Base-by-base conservation (phyloP, 2,888 invertebrate species). In the Leptura quadrifasciata region DNA sequence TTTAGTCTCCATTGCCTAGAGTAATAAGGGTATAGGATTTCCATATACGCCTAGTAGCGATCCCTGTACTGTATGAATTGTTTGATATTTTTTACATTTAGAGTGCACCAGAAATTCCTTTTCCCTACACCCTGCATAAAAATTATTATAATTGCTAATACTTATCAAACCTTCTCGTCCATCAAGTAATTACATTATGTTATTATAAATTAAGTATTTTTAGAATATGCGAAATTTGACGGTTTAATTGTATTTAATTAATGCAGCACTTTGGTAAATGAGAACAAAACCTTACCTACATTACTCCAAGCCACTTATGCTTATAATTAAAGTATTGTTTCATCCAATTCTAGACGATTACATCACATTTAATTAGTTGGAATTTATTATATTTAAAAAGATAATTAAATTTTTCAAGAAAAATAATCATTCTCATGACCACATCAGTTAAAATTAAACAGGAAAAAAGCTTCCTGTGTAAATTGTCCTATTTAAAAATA, bases 401-500 rank as follows among this genome's bases (percentile, higher is more conserved):
- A 47, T 20, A 47, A 20, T 27, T 12, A 31, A 35, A 20, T 47
- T 64, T 18, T 64, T 64, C 55, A 64, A 64, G 15, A 35, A 18
- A 47, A 47, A 35, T 47, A 64, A 15, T 64, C 47, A 64, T 20
- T 15, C n/a, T 64, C 35, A 63, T 63, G 21, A 2, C 27, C 17
- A 35, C 35, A 31, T 31, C 52, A 52, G 18, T 55, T 57, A 31
- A 55, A 55, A 12, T 68, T 55, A 55, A 27, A 55, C 55, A 57
- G 68, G 57, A 68, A 68, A 57, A 15, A 55, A 55, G 18, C 54
- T 68, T 55, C 68, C 55, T 55, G 68, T 55, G 17, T 24, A 68
- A 68, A 55, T 31, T 61, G 9, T 18, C 8, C n/a, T 18, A 39
- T 18, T 17, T 27, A 64, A 47, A 39, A 64, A 64, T 64, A 47